Conservation (phyloP, 2,113 vertebrate genomes). For the Solea senegalensis region DNA sequence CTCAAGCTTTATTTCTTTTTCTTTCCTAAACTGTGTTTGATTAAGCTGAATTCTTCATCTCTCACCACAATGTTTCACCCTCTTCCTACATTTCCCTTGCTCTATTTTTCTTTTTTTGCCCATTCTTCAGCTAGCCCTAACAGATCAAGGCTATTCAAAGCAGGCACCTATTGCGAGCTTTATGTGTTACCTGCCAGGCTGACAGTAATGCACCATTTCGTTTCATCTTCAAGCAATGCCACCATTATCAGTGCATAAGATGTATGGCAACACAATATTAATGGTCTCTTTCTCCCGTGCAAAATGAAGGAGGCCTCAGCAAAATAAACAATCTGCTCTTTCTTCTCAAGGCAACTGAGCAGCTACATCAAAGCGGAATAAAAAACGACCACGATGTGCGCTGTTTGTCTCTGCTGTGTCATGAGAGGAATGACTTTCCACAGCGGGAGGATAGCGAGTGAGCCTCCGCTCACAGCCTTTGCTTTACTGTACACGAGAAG, state of each 20-base stretch:
- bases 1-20: conserved; percentile 13
- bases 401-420: conserved; percentile 68
- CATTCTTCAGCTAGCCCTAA: conserved; percentile 17
- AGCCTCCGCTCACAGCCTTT: conserved; percentile 20
- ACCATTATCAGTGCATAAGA: conserved; percentile 81
- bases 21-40: conserved; percentile 25
- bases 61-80: background rate
- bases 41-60: conserved; percentile 21
- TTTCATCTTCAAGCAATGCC: conserved; percentile 81
- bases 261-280: conserved; percentile 80
- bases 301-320: conserved; percentile 77
- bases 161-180: conserved; percentile 51
- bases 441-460: conserved; percentile 13
- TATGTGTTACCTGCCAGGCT: conserved; percentile 76
- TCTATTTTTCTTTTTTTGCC: conserved; percentile 15
- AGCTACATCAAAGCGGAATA: conserved; percentile 76
- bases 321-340: conserved; percentile 80
- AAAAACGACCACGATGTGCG: conserved; percentile 72
- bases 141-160: conserved; percentile 65
- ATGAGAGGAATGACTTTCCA: conserved; percentile 56
- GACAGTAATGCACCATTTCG: conserved; percentile 80
- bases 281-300: conserved; percentile 70
- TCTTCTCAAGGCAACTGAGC: conserved; percentile 77
- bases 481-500: conserved; percentile 32
- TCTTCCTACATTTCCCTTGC: conserved; percentile 1